These are phyloP conservation scores for Philaenus spumarius DNA, from an alignment of 1,140 invertebrate species.

Conservation along the genomic window DNA sequence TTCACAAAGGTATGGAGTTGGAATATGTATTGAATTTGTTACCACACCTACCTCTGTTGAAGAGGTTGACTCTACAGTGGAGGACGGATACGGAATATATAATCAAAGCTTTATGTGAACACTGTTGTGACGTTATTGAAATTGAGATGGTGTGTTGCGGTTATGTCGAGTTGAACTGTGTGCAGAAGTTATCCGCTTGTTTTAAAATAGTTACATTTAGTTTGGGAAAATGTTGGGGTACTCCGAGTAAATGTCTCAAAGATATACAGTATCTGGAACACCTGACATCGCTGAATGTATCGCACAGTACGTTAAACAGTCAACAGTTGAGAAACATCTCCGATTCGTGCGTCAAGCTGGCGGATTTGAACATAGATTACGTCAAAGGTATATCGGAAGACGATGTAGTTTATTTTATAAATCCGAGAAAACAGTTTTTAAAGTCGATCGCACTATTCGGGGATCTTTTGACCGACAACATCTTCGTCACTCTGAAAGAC, in stretches of 20 bases:
- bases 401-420: slow-evolving; percentile 9
- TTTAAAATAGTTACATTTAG: background rate
- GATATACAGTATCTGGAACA: slow-evolving; percentile 1
- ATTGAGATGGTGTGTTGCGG: slow-evolving; percentile 11
- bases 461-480: slow-evolving; percentile 13
- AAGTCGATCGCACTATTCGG: slow-evolving; percentile 13
- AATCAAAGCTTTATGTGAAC: background rate
- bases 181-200: background rate
- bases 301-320: background rate
- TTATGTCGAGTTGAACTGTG: background rate
- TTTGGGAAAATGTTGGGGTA: slow-evolving; percentile 16
- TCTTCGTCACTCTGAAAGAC: slow-evolving; percentile 2
- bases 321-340: slow-evolving; percentile 1
- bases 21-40: background rate
- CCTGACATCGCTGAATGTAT: slow-evolving; percentile 1
- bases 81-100: background rate
- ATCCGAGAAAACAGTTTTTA: background rate
- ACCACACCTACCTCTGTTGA: background rate
- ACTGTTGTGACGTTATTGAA: background rate
- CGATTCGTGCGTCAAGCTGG: slow-evolving; percentile 3
- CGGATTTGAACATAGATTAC: slow-evolving; percentile 16
- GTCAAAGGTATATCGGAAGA: slow-evolving; percentile 16
- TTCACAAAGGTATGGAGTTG: background rate
- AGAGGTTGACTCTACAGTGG: slow-evolving; percentile 1
- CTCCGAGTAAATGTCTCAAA: slow-evolving; percentile 7